Evolutionary conservation across 2,113 vertebrate species (phyloP).

Genomic region (Pseudopodoces humilis): DNA sequence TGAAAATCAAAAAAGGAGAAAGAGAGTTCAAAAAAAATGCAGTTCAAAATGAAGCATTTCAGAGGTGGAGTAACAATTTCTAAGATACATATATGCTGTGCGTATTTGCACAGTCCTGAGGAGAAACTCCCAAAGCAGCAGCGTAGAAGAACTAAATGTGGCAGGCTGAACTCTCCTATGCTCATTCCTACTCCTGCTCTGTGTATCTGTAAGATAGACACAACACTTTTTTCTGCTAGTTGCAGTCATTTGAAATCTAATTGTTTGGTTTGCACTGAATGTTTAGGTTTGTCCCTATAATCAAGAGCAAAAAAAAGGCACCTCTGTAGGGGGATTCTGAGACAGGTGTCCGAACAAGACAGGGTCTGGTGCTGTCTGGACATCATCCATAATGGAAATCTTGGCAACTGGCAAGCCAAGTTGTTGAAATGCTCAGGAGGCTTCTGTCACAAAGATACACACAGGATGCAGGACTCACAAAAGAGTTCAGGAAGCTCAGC

Average conservation of each 20-base stretch:
- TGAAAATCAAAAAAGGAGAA: neutral
- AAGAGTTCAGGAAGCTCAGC: neutral
- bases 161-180: neutral
- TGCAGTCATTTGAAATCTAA: neutral
- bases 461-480: neutral
- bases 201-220: neutral
- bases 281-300: neutral
- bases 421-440: neutral
- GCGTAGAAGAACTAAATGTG: accelerated
- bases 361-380: neutral
- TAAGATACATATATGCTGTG: neutral
- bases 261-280: neutral
- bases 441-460: neutral
- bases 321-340: neutral
- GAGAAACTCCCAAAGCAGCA: neutral
- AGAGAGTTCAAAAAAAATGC: neutral
- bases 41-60: neutral
- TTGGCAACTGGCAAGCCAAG: neutral
- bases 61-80: neutral
- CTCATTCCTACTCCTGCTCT: neutral
- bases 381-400: neutral
- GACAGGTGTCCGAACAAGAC: neutral
- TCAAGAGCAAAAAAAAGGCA: neutral
- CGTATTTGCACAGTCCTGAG: neutral
- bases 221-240: neutral